Percentiles rank a stretch among this genome's conserved stretches.
These are phyloP conservation scores for Apamea sordens DNA, from an alignment of 2,888 invertebrate species.

Conservation along the genomic window DNA sequence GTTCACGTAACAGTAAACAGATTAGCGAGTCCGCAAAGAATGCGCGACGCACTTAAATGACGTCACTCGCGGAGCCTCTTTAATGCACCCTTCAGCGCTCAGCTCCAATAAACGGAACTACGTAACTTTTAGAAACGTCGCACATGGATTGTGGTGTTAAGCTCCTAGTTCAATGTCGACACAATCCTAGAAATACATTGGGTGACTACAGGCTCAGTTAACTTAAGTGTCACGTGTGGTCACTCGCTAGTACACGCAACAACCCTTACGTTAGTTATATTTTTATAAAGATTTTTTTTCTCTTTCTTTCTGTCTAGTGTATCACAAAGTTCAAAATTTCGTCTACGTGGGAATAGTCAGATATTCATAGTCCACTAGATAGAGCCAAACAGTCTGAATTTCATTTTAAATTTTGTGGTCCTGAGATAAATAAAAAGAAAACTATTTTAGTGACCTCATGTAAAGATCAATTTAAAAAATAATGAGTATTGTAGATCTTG, in stretches of 20 bases:
- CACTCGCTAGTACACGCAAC: too few relatives aligned
- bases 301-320: too few relatives aligned
- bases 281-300: too few relatives aligned
- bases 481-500: background rate
- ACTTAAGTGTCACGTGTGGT: too few relatives aligned
- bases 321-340: too few relatives aligned
- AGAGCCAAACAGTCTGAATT: too few relatives aligned
- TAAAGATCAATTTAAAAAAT: background rate
- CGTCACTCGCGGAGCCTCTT: background rate
- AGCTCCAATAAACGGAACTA: background rate
- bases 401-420: background rate
- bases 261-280: too few relatives aligned
- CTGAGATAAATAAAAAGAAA: background rate
- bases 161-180: background rate
- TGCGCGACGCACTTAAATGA: background rate
- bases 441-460: background rate
- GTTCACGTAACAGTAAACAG: background rate
- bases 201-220: background rate
- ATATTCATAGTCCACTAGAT: too few relatives aligned
- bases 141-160: background rate
- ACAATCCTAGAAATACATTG: background rate
- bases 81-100: background rate
- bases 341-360: too few relatives aligned
- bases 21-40: background rate
- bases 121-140: background rate